Base-by-base conservation (phyloP, 2,113 vertebrate genomes). In the Mormyrus iriodes region DNA sequence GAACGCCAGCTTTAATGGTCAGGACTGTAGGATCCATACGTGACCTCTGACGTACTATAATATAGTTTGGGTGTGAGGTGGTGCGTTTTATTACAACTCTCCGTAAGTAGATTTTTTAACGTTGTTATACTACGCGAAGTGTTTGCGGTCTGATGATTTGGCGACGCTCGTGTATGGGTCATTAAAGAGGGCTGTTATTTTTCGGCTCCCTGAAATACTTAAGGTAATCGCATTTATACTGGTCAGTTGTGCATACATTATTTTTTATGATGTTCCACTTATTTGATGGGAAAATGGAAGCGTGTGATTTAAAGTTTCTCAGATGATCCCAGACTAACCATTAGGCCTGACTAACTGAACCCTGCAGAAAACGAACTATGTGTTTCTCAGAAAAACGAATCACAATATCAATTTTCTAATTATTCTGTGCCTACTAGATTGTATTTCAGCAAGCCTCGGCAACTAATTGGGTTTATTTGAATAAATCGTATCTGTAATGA, bases 41-140 rank as follows among this genome's bases (percentile, higher is more conserved):
- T 49, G 83, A 49, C 24, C 46, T 24, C 83, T 85, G 83, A 85
- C 48, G 24, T 85, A 85, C 83, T 85, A 51, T 46, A 85, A 85
- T 85, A 85, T 49, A 49, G 48, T 27, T 85, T 5, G 24, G 12
- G 46, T 27, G 13, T 27, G 44, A 85, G 4, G 44, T 51, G 83
- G n/a, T 31, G 44, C 51, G 19, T 79, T 79, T 85, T 85, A 79
- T 15, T 7, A 39, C 73, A 19, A 79, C 35, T 79, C 5, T 19
- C 73, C 15, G 1, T 42, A 39, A 42, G 35, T 42, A 42, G 73
- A 17, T 79, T 79, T 73, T 79, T 79, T 85, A 85, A 85, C 15
- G 10, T 46, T 85, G 10, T 85, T 51, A 42, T 85, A 51, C 44
- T 85, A 49, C 21, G 10, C 10, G 24, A 48, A 85, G 42, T 85